Evolutionary conservation across 2,797 vertebrate species (phyloP), one percentile per base, ranked within the genome.

Genomic region (Tadarida brasiliensis): DNA sequence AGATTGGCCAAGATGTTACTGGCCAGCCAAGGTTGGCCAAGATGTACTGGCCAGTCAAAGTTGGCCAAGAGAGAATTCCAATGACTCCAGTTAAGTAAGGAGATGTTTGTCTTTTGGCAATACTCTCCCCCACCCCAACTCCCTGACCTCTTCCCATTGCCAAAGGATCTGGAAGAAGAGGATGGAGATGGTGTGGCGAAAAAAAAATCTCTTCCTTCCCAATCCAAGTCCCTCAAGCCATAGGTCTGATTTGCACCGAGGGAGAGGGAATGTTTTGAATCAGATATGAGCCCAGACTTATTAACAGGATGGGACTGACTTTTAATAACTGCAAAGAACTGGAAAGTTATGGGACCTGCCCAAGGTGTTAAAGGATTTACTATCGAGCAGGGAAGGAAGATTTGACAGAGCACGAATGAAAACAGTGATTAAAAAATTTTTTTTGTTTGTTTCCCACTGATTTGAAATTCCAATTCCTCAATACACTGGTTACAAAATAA

Each of bases 351-450:
- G 90, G 76, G 86, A 22, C 67, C 84, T 59, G 22, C 57, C 44
- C 0, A 3, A 81, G 44, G 77, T 94, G 44, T 80, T 82, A 83
- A 86, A 74, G 65, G 86, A 83, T 89, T 96, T 95, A 56, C 74
- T 91, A 11, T 47, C 15, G 33, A 84, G n/a, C 14, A 47, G 68
- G 86, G 78, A 88, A 93, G 65, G 77, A 77, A 86, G 88, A 87
- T 61, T 80, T 85, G 92, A 96, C 85, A 93, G 80, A 92, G 49
- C 24, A 35, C 71, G 91, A 94, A 92, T 89, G 49, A 87, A 93
- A 91, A 84, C 44, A 95, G 16, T 24, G 49, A 88, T 88, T 54
- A 57, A 65, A 56, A 7, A 39, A 11, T 16, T 76, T 84, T 51
- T 57, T n/a, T 35, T 76, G 76, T 91, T 96, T 94, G 30, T 94